A percentile compares a stretch with the other conserved stretches of the same genome.
phyloP scores from a whole-genome alignment of 2,797 vertebrate species.

The Gymnodraco acuticeps region DNA sequence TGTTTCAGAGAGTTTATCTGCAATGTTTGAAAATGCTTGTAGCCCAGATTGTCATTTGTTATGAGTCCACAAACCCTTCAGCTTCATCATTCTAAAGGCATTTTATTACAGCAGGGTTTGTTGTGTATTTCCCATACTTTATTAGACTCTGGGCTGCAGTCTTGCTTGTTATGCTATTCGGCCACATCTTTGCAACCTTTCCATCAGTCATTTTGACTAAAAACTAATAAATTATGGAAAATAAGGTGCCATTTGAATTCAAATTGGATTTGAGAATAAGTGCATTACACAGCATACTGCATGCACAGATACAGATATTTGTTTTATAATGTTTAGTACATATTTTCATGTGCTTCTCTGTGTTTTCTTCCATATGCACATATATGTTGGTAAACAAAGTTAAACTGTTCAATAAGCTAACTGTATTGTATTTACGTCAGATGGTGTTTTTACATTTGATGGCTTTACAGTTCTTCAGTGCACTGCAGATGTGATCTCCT shows the following conservation, averaged over 20 bases:
- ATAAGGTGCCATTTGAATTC: neutral
- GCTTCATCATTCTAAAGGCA: neutral
- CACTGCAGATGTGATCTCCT: slow-evolving; percentile 6
- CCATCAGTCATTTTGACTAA: neutral
- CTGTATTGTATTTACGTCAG: neutral
- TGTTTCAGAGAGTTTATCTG: slow-evolving; percentile 23
- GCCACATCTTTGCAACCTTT: neutral
- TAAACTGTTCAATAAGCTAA: neutral
- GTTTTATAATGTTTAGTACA: neutral
- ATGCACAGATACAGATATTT: neutral
- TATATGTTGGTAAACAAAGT: neutral
- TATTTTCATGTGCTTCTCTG: neutral
- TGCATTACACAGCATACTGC: neutral
- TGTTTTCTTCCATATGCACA: neutral
- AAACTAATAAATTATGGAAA: neutral
- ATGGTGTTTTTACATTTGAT: neutral
- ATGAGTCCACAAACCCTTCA: slow-evolving; percentile 10
- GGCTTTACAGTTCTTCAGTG: neutral
- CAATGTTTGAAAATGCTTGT: neutral
- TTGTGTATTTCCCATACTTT: neutral
- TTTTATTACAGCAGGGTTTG: slow-evolving; percentile 1
- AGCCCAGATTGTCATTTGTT: neutral
- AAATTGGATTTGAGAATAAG: neutral
- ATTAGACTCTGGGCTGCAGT: neutral
- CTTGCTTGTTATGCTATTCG: neutral